phyloP scores from a whole-genome alignment of 37 sponge, comb jelly and placozoan species.

The Theonella swinhoei region DNA sequence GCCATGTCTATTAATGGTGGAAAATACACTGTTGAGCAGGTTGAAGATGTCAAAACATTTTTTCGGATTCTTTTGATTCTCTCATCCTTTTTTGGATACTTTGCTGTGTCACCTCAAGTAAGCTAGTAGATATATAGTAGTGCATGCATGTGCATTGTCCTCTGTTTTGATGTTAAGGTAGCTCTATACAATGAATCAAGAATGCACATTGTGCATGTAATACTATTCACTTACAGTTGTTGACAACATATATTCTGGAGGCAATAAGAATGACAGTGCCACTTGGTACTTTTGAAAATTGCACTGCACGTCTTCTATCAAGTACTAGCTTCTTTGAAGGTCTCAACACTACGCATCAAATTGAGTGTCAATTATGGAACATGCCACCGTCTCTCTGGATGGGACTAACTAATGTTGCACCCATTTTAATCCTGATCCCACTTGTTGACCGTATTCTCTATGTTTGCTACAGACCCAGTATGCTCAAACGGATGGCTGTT shows the following conservation, averaged over 20 bases:
- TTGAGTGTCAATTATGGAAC: neutral
- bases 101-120: neutral
- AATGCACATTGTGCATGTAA: no score
- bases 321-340: neutral
- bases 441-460: neutral
- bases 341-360: neutral
- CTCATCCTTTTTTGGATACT: neutral
- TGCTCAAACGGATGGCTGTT: neutral
- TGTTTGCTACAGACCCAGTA: neutral
- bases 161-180: no score
- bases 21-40: conserved; percentile 11
- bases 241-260: neutral
- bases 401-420: neutral
- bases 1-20: conserved; percentile 4
- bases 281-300: neutral
- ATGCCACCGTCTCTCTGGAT: conserved; percentile 1
- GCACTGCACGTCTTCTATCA: neutral
- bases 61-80: neutral
- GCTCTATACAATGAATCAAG: no score
- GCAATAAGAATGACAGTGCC: neutral
- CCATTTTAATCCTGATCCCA: neutral
- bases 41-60: conserved; percentile 25
- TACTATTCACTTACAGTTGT: neutral
- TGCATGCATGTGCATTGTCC: neutral
- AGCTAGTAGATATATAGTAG: neutral